Percentiles rank a stretch among this genome's conserved stretches.
These are phyloP conservation scores for Drosophila nigritarsus DNA, from an alignment of 2,888 invertebrate species.

Conservation along the genomic window DNA sequence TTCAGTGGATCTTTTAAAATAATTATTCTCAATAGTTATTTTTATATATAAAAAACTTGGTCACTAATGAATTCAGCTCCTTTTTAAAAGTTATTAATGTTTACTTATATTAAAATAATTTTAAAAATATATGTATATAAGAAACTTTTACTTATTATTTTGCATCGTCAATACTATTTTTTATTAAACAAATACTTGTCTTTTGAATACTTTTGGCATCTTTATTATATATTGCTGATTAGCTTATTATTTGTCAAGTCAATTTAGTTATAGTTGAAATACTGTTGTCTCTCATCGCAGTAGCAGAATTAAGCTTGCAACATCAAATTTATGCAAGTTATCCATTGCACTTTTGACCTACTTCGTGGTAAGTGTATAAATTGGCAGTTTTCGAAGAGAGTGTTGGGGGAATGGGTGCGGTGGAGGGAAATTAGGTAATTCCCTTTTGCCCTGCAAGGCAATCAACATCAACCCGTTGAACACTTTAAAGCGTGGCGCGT, in stretches of 20 bases:
- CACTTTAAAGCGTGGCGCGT: slow-evolving; percentile 61
- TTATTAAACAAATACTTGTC: neutral
- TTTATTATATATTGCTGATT: neutral
- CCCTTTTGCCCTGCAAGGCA: slow-evolving; percentile 33
- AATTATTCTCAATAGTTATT: neutral
- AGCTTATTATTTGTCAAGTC: neutral
- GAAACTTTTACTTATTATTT: neutral
- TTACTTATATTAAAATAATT: neutral
- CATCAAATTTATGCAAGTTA: slow-evolving; percentile 5
- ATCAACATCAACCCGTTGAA: slow-evolving; percentile 35
- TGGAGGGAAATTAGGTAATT: slow-evolving; percentile 45
- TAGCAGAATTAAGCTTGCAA: slow-evolving; percentile 1
- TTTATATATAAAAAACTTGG: too few relatives aligned
- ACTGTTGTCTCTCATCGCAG: neutral
- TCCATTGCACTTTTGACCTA: slow-evolving; percentile 66
- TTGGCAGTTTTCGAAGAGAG: slow-evolving; percentile 7
- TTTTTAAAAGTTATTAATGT: neutral
- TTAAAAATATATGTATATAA: neutral
- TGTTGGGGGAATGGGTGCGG: neutral
- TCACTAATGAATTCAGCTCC: neutral
- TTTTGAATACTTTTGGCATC: neutral
- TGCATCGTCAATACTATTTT: neutral
- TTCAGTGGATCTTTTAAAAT: neutral
- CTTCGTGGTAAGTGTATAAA: slow-evolving; percentile 35
- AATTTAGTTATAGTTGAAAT: neutral